Base-by-base conservation (phyloP, 2,113 vertebrate species). In the Vidua macroura region DNA sequence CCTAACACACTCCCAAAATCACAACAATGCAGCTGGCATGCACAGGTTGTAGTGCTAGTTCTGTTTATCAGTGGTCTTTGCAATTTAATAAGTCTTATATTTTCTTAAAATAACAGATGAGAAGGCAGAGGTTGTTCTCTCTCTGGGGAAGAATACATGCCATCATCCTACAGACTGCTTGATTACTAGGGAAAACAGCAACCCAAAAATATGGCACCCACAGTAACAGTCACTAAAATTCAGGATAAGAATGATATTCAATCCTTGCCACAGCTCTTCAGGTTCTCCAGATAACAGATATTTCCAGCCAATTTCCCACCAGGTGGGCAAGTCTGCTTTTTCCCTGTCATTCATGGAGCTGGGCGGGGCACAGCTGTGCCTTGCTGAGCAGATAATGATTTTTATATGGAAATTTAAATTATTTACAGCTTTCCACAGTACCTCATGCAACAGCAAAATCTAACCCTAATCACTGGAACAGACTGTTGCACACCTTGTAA, bases 11-110 rank as follows among this genome's bases (percentile, higher is more conserved):
- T n/a, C 20, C 25, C 33, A 31, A 30, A 72, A 70, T 24, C 64
- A 43, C 15, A 41, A 3, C 44, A 25, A 1, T 2, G 9, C 53
- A 49, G 44, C n/a, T 44, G 12, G 30, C 63, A 11, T 0, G 0
- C n/a, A 12, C 51, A 30, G 37, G 51, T 13, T 41, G 28, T 2
- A 53, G 58, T 31, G 58, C 55, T 31, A 12, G 12, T 66, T 80
- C 59, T 69, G 59, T 60, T 66, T 39, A 24, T 41, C 27, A 12
- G 17, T 52, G 41, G 35, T 39, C 46, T 69, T n/a, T 28, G 83
- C n/a, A 44, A 24, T n/a, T 80, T 41, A 22, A 25, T n/a, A 77
- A 52, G 24, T 13, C 49, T 48, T 21, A 2, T 0, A 4, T 67
- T 77, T 83, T 59, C 67, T 63, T 53, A 48, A 72, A 44, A 31